Evolutionary conservation across 2,797 vertebrate genomes (phyloP).

Genomic region (Acrocephalus scirpaceus): DNA sequence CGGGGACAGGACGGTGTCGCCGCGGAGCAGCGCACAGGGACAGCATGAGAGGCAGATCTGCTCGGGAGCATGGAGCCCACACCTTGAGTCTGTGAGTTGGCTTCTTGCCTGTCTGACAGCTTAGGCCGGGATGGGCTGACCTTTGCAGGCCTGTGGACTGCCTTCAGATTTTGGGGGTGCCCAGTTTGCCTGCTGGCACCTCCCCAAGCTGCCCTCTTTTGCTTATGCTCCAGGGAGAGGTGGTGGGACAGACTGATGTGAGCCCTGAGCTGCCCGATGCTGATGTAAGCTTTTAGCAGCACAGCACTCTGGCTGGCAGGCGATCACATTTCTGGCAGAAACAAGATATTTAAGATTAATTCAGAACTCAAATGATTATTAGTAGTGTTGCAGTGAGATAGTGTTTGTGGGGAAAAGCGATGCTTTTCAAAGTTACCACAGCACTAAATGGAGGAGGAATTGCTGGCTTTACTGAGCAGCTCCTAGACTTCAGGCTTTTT

Average conservation of each 20-base stretch:
- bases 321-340: neutral
- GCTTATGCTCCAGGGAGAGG: neutral
- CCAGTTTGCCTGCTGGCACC: neutral
- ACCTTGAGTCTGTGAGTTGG: neutral
- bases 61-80: accelerated
- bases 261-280: neutral
- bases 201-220: neutral
- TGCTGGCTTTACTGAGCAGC: neutral
- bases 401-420: neutral
- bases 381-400: neutral
- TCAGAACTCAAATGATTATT: neutral
- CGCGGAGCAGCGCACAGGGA: neutral
- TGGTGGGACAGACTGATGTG: accelerated
- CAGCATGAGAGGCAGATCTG: accelerated
- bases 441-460: neutral
- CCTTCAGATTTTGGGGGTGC: neutral
- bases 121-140: neutral
- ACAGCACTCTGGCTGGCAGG: neutral
- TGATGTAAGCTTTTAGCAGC: neutral
- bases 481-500: neutral
- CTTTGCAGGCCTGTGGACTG: neutral
- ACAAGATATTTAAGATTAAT: neutral
- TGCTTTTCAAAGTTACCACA: neutral
- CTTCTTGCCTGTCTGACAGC: neutral
- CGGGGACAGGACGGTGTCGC: neutral